Evolutionary conservation across 1,140 invertebrate species (phyloP).

Genomic region (Sinella curviseta): DNA sequence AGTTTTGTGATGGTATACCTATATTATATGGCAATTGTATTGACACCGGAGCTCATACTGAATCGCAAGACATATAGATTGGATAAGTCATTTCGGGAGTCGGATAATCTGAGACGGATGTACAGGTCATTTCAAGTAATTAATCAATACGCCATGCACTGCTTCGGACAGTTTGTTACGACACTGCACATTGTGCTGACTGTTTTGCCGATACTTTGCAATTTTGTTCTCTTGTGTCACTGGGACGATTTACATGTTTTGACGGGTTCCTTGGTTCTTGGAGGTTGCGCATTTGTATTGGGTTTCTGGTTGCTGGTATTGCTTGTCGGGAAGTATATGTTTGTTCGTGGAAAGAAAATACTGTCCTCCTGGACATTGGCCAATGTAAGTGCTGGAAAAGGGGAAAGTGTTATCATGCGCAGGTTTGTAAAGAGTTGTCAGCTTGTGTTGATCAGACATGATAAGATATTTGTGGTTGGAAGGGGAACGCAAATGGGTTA

Average conservation of each 20-base stretch:
- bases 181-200: no score
- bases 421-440: neutral
- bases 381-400: neutral
- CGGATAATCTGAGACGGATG: no score
- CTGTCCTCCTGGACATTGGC: neutral
- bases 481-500: neutral
- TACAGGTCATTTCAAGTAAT: no score
- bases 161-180: no score
- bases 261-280: neutral
- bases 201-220: no score
- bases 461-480: neutral
- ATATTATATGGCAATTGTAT: no score
- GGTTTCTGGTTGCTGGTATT: neutral
- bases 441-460: neutral
- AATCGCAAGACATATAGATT: no score
- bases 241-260: neutral
- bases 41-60: no score
- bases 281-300: neutral
- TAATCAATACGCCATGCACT: no score
- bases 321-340: neutral
- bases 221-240: no score
- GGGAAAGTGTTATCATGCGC: neutral
- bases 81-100: no score
- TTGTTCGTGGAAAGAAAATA: neutral
- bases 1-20: no score